Percentiles rank a stretch among this genome's conserved stretches.
phyloP scores from a whole-genome alignment of 2,113 vertebrate species.

The Sylvilagus bachmani region DNA sequence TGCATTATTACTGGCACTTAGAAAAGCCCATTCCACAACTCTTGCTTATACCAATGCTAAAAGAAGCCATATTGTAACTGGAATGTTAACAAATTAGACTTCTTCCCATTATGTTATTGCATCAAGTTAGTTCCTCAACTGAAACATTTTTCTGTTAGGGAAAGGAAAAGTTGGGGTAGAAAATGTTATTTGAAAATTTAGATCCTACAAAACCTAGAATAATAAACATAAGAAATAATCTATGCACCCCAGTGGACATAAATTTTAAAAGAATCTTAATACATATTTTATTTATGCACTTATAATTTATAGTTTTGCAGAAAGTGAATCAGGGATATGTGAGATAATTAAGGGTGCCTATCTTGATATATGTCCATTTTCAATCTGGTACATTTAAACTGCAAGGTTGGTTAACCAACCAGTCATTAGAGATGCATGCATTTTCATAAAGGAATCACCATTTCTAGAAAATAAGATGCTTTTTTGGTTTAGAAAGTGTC shows the following conservation, averaged over 20 bases:
- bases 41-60: neutral
- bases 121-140: slow-evolving; percentile 18
- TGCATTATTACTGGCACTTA: neutral
- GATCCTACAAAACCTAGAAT: neutral
- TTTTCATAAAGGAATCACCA: neutral
- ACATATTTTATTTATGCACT: neutral
- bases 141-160: neutral
- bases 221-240: neutral
- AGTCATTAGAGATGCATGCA: neutral
- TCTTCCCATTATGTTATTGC: slow-evolving; percentile 19
- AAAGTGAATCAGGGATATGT: neutral
- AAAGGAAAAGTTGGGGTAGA: neutral
- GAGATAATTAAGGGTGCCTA: neutral
- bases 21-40: neutral
- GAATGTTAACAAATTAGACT: neutral
- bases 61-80: neutral
- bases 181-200: slow-evolving; percentile 13
- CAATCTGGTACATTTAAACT: neutral
- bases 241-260: neutral
- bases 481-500: neutral
- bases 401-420: neutral
- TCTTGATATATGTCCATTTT: neutral
- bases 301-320: neutral
- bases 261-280: neutral
- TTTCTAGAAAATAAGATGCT: neutral